Percentiles rank a stretch among this genome's conserved stretches.
Evolutionary conservation across 2,113 vertebrate genomes (phyloP).

Genomic region (Xenus cinereus): DNA sequence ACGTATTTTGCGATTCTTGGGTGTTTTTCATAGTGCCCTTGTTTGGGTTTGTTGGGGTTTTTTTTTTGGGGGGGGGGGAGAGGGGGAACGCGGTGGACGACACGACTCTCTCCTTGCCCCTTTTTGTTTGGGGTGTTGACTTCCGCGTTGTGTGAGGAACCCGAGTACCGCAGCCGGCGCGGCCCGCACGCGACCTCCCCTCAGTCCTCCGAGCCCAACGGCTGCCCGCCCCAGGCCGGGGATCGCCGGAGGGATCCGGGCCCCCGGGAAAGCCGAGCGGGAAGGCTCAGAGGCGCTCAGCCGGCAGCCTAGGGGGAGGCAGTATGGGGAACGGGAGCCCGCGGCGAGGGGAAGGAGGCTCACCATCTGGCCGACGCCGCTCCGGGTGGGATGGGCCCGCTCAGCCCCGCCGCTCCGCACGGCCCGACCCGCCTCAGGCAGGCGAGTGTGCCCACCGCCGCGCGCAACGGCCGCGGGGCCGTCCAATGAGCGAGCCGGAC

Average conservation of each 20-base stretch:
- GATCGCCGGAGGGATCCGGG: not conserved
- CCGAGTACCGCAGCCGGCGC: not conserved
- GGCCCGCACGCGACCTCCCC: not conserved
- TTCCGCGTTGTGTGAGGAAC: not conserved
- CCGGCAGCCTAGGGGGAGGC: too few species aligned
- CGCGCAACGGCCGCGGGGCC: rapidly evolving
- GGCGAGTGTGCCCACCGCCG: not conserved
- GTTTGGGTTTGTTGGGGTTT: not conserved
- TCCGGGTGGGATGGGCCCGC: not conserved
- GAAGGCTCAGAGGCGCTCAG: not conserved
- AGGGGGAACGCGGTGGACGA: too few species aligned
- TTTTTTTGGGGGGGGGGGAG: not conserved
- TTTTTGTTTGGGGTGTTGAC: not conserved
- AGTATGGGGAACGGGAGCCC: not conserved
- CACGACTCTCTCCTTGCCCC: too few species aligned
- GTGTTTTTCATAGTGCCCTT: not conserved
- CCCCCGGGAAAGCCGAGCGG: not conserved
- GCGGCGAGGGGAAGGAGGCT: not conserved
- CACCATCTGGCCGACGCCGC: slow-evolving; percentile 20
- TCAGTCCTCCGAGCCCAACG: not conserved
- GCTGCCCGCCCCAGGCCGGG: not conserved
- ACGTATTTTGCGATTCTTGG: not conserved
- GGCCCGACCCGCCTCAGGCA: not conserved
- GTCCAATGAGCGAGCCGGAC: not conserved
- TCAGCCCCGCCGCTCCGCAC: not conserved